phyloP scores from a whole-genome alignment of 1,140 invertebrate genomes.

The Dinoponera quadriceps region DNA sequence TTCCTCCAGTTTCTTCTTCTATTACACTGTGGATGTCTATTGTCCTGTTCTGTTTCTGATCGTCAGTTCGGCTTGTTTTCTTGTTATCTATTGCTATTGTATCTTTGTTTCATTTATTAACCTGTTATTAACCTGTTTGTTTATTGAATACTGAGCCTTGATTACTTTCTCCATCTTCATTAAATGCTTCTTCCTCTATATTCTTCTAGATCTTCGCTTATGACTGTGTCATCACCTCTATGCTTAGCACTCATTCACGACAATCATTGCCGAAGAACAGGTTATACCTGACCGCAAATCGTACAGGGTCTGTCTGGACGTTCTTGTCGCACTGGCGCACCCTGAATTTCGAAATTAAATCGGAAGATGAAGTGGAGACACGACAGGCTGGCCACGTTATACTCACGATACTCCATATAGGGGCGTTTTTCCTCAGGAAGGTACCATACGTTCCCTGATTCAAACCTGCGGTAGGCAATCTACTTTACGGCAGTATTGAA shows the following conservation, averaged over 20 bases:
- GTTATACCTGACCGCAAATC: constrained; percentile 81
- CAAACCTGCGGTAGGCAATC: constrained; percentile 84
- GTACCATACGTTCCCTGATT: constrained; percentile 82
- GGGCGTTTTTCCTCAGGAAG: constrained; percentile 84
- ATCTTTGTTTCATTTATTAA: too few species aligned
- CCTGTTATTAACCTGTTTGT: too few species aligned
- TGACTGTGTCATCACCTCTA: constrained; percentile 74
- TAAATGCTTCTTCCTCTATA: neutral
- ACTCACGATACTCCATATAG: constrained; percentile 87
- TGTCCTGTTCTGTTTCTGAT: too few species aligned
- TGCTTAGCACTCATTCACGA: constrained; percentile 77
- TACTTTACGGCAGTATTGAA: constrained; percentile 89
- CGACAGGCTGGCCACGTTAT: constrained; percentile 48
- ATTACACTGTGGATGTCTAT: too few species aligned
- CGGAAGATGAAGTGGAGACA: constrained; percentile 68
- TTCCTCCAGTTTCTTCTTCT: too few species aligned
- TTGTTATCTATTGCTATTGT: too few species aligned
- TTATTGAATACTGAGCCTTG: too few species aligned
- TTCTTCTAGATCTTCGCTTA: constrained; percentile 65
- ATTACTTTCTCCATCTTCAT: neutral
- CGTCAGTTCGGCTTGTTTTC: too few species aligned
- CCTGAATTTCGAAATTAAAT: constrained; percentile 86
- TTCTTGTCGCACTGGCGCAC: constrained; percentile 87
- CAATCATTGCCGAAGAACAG: constrained; percentile 81
- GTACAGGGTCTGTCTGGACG: constrained; percentile 86